phyloP scores from a whole-genome alignment of 2,113 vertebrate genomes.

The Acrocephalus arundinaceus region DNA sequence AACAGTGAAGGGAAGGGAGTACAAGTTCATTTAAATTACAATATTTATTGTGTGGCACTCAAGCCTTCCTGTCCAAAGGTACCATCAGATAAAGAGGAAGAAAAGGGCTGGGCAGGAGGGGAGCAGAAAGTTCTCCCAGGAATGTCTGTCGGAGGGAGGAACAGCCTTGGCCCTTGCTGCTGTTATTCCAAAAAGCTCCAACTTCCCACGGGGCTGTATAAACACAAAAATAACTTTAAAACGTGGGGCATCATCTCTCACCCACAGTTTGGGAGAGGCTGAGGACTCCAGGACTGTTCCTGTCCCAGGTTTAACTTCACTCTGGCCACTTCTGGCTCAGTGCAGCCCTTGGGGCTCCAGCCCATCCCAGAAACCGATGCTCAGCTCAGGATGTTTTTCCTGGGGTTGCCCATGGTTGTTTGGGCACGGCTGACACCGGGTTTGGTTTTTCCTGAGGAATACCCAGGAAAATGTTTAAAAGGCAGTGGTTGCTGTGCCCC shows the following conservation, averaged over 20 bases:
- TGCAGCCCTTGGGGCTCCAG: neutral
- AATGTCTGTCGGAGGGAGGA: neutral
- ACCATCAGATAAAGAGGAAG: neutral
- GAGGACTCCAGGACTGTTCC: neutral
- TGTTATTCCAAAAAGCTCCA: neutral
- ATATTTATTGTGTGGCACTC: neutral
- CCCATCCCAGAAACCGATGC: fast-evolving
- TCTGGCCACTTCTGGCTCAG: fast-evolving
- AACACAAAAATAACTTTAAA: neutral
- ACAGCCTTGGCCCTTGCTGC: no score
- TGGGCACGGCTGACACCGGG: neutral
- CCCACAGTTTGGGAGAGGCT: fast-evolving
- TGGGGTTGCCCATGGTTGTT: neutral
- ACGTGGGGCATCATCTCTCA: fast-evolving
- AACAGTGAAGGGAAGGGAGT: neutral
- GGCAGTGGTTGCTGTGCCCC: fast-evolving
- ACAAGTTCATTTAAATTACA: neutral
- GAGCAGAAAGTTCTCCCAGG: neutral
- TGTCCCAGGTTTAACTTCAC: fast-evolving
- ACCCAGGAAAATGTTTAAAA: neutral
- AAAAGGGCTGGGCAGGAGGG: neutral
- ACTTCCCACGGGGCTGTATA: neutral
- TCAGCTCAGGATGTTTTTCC: no score
- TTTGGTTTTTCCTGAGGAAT: neutral
- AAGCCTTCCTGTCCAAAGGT: neutral